These are phyloP conservation scores for Cryptus armator DNA, from an alignment of 2,888 invertebrate species.

Conservation along the genomic window DNA sequence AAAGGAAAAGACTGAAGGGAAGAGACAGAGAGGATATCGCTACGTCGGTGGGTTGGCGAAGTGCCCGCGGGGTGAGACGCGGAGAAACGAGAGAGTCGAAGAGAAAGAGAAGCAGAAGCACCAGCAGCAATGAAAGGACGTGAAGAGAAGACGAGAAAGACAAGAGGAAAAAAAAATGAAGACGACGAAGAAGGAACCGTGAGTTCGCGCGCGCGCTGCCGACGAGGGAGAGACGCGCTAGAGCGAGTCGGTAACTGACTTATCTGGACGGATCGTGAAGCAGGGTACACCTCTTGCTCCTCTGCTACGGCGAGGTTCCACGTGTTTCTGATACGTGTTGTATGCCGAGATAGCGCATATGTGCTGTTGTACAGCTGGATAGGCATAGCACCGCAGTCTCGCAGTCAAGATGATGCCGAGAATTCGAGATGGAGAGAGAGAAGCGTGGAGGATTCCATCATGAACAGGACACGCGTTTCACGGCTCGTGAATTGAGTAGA, in stretches of 20 bases:
- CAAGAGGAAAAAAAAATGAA: conserved; percentile 61
- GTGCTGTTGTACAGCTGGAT: conserved; percentile 42
- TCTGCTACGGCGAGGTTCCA: conserved; percentile 66
- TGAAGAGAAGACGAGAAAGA: conserved; percentile 56
- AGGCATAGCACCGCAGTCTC: conserved; percentile 45
- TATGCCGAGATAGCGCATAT: conserved; percentile 56
- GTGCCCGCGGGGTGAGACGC: conserved; percentile 60
- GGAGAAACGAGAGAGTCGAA: conserved; percentile 38
- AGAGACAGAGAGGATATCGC: conserved; percentile 48
- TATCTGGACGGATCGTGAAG: conserved; percentile 79
- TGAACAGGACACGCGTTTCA: conserved; percentile 61
- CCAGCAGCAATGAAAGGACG: conserved; percentile 68
- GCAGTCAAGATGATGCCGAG: conserved; percentile 60
- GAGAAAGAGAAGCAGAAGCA: conserved; percentile 55
- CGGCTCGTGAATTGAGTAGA: conserved; percentile 55
- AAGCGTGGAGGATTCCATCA: conserved; percentile 53
- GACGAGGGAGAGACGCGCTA: conserved; percentile 80
- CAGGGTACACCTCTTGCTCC: conserved; percentile 69
- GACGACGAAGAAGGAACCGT: conserved; percentile 51
- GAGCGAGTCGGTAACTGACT: conserved; percentile 84
- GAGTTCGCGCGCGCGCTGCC: conserved; percentile 61
- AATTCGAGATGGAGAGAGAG: conserved; percentile 36
- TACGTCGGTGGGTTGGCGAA: conserved; percentile 59
- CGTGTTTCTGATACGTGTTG: conserved; percentile 67
- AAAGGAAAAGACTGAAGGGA: conserved; percentile 57